phyloP scores from a whole-genome alignment of 2,888 invertebrate species.

The Cyaniris semiargus region DNA sequence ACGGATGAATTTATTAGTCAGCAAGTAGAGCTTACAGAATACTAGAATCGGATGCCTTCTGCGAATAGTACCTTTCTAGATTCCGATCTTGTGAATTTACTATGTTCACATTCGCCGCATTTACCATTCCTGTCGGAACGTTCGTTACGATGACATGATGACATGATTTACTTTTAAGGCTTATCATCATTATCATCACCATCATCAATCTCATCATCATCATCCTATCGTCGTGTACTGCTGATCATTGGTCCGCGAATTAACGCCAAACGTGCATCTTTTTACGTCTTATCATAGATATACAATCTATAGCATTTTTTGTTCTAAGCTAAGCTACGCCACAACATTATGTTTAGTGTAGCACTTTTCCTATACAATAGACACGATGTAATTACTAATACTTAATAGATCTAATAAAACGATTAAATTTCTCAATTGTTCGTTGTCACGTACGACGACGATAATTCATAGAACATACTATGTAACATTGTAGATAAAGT shows the following conservation, averaged over 20 bases:
- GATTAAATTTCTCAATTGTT: constrained; percentile 7
- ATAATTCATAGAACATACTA: background rate
- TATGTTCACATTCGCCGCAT: constrained; percentile 18
- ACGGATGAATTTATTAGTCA: constrained; percentile 36
- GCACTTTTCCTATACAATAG: background rate
- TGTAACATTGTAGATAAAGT: background rate
- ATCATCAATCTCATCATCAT: too few relatives aligned
- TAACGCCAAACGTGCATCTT: too few relatives aligned
- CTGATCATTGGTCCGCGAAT: too few relatives aligned
- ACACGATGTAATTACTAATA: background rate
- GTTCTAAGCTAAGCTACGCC: too few relatives aligned
- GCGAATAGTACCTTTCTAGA: constrained; percentile 25
- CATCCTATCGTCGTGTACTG: too few relatives aligned
- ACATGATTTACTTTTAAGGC: background rate
- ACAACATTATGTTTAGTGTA: background rate
- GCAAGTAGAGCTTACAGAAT: constrained; percentile 25
- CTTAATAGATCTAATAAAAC: constrained; percentile 1
- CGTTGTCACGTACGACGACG: background rate
- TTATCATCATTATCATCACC: background rate
- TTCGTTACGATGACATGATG: constrained; percentile 1
- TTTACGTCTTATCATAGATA: too few relatives aligned
- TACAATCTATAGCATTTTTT: too few relatives aligned
- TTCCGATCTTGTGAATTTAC: constrained; percentile 25
- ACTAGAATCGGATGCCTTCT: constrained; percentile 22
- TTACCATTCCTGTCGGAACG: constrained; percentile 28